Conservation (phyloP, 1,140 invertebrate species). For the Nomia melanderi region DNA sequence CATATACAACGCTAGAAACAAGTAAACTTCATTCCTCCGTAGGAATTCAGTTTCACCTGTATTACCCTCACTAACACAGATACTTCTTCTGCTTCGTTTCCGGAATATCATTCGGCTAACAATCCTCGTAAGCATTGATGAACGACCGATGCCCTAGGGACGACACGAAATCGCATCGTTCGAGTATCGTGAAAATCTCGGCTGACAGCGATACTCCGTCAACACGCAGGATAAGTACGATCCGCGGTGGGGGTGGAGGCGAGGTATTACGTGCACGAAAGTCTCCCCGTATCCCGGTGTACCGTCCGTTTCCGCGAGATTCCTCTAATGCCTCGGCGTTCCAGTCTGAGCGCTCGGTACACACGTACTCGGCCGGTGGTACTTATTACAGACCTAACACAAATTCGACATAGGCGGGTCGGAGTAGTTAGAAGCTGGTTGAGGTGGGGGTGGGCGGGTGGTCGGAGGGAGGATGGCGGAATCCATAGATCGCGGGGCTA, state of each 20-base stretch:
- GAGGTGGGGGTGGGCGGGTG: conserved; percentile 53
- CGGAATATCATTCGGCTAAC: no score
- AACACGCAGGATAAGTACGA: not conserved
- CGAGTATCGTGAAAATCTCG: conserved; percentile 9
- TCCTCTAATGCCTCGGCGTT: conserved; percentile 38
- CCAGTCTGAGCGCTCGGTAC: not conserved
- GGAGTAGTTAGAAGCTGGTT: conserved; percentile 65
- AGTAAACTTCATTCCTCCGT: no score
- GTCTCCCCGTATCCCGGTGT: conserved; percentile 38
- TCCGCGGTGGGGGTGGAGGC: not conserved
- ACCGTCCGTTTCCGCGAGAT: conserved; percentile 47
- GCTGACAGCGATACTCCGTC: conserved; percentile 9
- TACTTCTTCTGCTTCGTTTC: no score
- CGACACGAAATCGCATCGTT: conserved; percentile 8
- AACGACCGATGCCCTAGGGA: not conserved
- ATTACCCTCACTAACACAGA: no score
- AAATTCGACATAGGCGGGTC: conserved; percentile 72
- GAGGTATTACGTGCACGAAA: conserved; percentile 29
- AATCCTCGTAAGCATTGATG: no score
- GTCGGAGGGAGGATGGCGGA: conserved; percentile 67
- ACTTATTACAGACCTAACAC: conserved; percentile 72
- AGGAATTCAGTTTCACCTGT: no score
- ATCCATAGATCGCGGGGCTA: conserved; percentile 80
- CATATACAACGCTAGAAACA: no score
- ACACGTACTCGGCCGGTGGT: conserved; percentile 31